phyloP scores from a whole-genome alignment of 2,888 invertebrate genomes.

The Clunio marinus region DNA sequence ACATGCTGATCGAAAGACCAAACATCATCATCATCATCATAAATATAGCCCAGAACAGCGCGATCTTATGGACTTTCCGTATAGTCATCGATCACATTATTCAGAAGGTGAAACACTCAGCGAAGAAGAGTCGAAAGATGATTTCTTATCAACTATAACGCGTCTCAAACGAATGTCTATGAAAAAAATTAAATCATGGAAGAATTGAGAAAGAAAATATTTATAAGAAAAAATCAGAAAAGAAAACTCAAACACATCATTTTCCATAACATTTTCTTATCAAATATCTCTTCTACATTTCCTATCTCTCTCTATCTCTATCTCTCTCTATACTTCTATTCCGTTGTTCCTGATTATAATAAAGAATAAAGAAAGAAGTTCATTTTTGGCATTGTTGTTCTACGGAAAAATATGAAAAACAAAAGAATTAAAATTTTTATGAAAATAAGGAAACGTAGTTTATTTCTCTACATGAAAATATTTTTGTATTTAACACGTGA shows the following conservation, averaged over 20 bases:
- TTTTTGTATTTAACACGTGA: slow-evolving; percentile 23
- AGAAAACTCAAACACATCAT: not conserved
- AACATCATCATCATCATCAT: slow-evolving; percentile 45
- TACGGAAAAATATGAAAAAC: slow-evolving; percentile 2
- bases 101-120: slow-evolving; percentile 68
- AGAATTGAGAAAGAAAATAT: slow-evolving; percentile 44
- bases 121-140: slow-evolving; percentile 61
- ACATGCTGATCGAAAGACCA: slow-evolving; percentile 40
- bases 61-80: slow-evolving; percentile 48
- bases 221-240: not conserved
- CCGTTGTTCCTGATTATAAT: not conserved
- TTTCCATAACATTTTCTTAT: not conserved
- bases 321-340: not conserved
- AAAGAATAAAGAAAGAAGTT: not conserved
- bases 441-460: not conserved
- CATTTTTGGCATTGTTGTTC: slow-evolving; percentile 22
- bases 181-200: slow-evolving; percentile 74
- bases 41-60: slow-evolving; percentile 49
- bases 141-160: slow-evolving; percentile 67
- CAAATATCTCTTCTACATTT: not conserved
- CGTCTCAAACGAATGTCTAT: slow-evolving; percentile 75
- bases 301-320: not conserved
- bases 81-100: slow-evolving; percentile 56
- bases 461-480: slow-evolving; percentile 26
- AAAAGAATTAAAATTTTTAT: not conserved